Percentiles rank a stretch among this genome's conserved stretches.
phyloP scores from a whole-genome alignment of 2,113 vertebrate genomes.

The Alaudala cheleensis region DNA sequence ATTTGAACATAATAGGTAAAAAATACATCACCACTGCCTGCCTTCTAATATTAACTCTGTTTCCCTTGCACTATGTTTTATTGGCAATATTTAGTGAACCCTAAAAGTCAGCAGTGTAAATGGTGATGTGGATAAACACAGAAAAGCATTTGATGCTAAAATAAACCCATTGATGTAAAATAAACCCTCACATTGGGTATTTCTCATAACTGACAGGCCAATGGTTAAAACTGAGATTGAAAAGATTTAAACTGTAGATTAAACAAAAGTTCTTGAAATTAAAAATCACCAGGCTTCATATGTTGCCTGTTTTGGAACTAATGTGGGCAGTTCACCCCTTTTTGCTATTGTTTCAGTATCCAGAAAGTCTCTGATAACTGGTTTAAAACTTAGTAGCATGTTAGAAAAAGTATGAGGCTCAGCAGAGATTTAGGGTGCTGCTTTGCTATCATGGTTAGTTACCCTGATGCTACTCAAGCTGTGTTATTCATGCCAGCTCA shows the following conservation, averaged over 20 bases:
- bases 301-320: not conserved
- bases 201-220: not conserved
- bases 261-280: not conserved
- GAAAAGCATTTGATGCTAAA: not conserved
- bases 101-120: not conserved
- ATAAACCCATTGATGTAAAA: too few species aligned
- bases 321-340: not conserved
- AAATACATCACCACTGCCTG: not conserved
- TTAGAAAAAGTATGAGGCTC: not conserved
- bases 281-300: not conserved
- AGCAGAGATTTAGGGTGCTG: not conserved
- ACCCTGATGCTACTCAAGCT: not conserved
- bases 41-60: not conserved
- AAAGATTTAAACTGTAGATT: not conserved
- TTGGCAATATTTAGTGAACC: not conserved
- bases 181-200: not conserved
- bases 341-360: not conserved
- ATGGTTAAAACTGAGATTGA: not conserved
- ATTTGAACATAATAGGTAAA: not conserved
- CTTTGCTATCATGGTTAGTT: not conserved
- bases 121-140: not conserved
- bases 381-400: not conserved
- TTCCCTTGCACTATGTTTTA: not conserved
- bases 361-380: not conserved
- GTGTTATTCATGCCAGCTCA: rapidly evolving